Evolutionary conservation across 2,888 invertebrate species (phyloP).

Genomic region (Clunio marinus): DNA sequence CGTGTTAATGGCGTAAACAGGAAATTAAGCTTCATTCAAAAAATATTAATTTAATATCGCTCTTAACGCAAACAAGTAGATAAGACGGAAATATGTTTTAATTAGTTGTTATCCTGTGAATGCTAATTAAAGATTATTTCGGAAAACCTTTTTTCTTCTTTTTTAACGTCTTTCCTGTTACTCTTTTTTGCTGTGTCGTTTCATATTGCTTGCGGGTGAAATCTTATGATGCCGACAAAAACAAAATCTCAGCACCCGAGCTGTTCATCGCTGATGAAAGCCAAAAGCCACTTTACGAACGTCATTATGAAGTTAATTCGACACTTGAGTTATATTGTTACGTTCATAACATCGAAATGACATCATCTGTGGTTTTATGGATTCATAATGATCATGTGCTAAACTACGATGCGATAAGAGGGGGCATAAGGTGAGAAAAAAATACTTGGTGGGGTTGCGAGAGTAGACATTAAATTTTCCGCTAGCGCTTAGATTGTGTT

Average conservation of each 20-base stretch:
- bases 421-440: constrained; percentile 53
- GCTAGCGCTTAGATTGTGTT: not conserved
- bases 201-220: not conserved
- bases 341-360: constrained; percentile 54
- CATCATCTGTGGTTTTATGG: constrained; percentile 55
- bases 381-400: constrained; percentile 53
- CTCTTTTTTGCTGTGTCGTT: not conserved
- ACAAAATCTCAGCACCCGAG: constrained; percentile 52
- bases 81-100: constrained; percentile 10
- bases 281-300: constrained; percentile 53
- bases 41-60: not conserved
- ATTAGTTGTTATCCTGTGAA: constrained; percentile 14
- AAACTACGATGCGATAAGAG: constrained; percentile 54
- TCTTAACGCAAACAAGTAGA: not conserved
- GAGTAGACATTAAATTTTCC: constrained; percentile 14
- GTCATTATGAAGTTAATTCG: constrained; percentile 56
- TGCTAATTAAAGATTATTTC: constrained; percentile 20
- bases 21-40: not conserved
- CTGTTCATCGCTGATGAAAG: constrained; percentile 55
- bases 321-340: constrained; percentile 56
- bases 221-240: not conserved
- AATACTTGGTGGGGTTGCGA: too few species aligned
- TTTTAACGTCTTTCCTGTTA: not conserved
- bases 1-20: not conserved
- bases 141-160: not conserved